A percentile compares a stretch with the other conserved stretches of the same genome.
Evolutionary conservation across 2,888 invertebrate species (phyloP).

Genomic region (Drosophila meridiana): DNA sequence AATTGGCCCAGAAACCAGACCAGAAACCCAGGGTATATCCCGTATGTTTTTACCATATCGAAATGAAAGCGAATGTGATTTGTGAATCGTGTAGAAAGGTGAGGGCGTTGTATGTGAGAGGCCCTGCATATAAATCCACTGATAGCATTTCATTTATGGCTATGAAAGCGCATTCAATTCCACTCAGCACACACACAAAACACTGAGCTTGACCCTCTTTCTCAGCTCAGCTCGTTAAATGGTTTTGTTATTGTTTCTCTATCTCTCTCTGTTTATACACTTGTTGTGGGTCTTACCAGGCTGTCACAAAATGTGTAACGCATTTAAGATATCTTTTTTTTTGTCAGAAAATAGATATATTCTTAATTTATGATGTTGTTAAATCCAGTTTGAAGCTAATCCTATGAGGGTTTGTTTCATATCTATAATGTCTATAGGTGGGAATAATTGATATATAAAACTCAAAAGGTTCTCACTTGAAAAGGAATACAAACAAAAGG

Average conservation of each 20-base stretch:
- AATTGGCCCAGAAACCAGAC: slow-evolving; percentile 36
- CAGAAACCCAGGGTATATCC: slow-evolving; percentile 40
- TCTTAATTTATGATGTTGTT: neutral
- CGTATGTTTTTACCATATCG: slow-evolving; percentile 34
- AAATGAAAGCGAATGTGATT: slow-evolving; percentile 72
- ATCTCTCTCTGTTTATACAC: slow-evolving; percentile 15
- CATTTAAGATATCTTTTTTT: neutral
- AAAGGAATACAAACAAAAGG: neutral
- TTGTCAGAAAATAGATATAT: neutral
- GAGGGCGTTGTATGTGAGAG: slow-evolving; percentile 53
- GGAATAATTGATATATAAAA: neutral
- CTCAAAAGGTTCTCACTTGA: neutral
- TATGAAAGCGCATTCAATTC: slow-evolving; percentile 61
- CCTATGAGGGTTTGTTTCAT: neutral
- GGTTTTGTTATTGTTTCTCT: slow-evolving; percentile 40
- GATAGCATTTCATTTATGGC: slow-evolving; percentile 57
- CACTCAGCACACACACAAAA: slow-evolving; percentile 35
- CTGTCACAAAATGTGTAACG: slow-evolving; percentile 8
- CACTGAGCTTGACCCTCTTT: slow-evolving; percentile 70
- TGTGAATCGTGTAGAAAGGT: slow-evolving; percentile 61
- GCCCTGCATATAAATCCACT: slow-evolving; percentile 58
- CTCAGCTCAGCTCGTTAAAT: slow-evolving; percentile 49
- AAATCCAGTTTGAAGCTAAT: neutral
- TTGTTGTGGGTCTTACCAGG: neutral
- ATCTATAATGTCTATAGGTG: no score